Evolutionary conservation across 2,797 vertebrate species (phyloP), one percentile per base, ranked within the genome.

Genomic region (Notolepis coatsorum): DNA sequence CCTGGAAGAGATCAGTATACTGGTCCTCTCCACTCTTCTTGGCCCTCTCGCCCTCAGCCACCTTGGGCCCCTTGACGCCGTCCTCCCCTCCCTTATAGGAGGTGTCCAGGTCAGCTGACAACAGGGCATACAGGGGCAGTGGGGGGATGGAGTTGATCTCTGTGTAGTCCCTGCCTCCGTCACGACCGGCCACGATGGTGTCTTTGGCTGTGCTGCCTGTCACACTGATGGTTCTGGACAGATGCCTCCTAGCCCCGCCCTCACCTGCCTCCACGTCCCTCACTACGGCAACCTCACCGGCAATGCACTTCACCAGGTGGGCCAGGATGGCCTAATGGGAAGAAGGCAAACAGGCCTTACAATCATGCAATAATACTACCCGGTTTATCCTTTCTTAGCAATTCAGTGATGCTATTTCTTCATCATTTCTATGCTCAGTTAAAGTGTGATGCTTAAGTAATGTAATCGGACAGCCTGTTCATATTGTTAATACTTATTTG

Each of bases 61-160:
- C 90, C 75, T 94, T 95, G 3, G 86, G 65, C 58, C 91, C 88
- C 82, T 95, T 97, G 3, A 84, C 85, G 13, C 87, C 85, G 80
- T 98, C 97, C 76, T 98, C 97, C 1, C 89, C 83, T 35, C 91
- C 85, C 68, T 95, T 94, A 37, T 95, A 99, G 0, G 95, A 93
- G 5, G 93, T 90, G 84, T 99, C 97, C 45, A 95, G 91, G 84
- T 99, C 98, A 3, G 98, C 98, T 57, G 96, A 92, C 66, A 99
- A 95, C 62, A 99, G 86, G 0, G 96, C 93, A 8, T 99, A 95
- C 0, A 99, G 91, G 0, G 98, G 98, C 51, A 99, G 74, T 0
- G 98, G 98, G 9, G 98, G 98, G 71, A 99, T 98, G n/a, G 98
- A 99, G 80, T 99, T 97, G 77, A 99, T 99, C 78, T 99, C 97